Evolutionary conservation across 1,140 invertebrate species (phyloP), one percentile per base, ranked within the genome.

Genomic region (Frieseomelitta varia): DNA sequence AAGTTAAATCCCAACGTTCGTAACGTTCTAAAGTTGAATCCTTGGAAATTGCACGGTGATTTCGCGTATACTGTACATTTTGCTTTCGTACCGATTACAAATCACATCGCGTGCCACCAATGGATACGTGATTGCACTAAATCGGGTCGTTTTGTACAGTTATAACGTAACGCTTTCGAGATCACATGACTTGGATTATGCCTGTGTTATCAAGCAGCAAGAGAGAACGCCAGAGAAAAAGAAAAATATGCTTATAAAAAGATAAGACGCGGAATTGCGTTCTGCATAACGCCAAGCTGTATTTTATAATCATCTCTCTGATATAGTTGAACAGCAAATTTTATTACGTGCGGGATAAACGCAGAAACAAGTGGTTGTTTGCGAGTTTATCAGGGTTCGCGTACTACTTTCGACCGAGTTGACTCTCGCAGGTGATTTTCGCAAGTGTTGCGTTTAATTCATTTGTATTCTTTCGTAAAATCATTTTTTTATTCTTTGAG

Each of bases 101-200:
- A 79, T 79, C 51, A n/a, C 77, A 68, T 79, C 77, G 77, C 63
- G 77, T 79, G 77, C 63, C 6, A 1, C 34, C 56, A 30, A 58
- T 61, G 24, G 27, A 61, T 30, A 53, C 51, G 27, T 39, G 27
- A 27, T 24, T 69, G 61, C 24, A 19, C 8, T 69, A 69, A 79
- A 79, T 79, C 65, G 77, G 65, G 27, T 79, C 77, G 30, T 63
- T 51, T 79, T 68, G n/a, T 68, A 65, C 77, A 79, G 77, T 79
- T 67, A 68, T 67, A 78, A 67, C 39, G 47, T 51, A 39, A 39
- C 51, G 51, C 65, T 69, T 79, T 65, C 27, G 4, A n/a, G 47
- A 34, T 68, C 51, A 30, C 30, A 8, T 55, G 27, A 27, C 77
- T 34, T 24, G 63, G 30, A 68, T 76, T 63, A 63, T 56, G 24